phyloP scores from a whole-genome alignment of 2,113 vertebrate genomes.

The Callipepla squamata region DNA sequence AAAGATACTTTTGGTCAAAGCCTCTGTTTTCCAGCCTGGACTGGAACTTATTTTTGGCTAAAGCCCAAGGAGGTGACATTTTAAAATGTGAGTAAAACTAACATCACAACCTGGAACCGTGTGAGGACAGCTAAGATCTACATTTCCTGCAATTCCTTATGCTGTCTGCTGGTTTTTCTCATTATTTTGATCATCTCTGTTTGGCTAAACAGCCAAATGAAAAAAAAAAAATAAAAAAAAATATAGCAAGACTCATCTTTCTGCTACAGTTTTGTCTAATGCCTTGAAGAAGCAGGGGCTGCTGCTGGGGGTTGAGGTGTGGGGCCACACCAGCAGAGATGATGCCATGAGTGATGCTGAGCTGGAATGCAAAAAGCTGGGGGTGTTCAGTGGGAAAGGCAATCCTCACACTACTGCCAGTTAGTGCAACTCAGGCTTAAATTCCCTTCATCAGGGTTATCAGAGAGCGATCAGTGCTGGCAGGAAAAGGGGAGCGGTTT shows the following conservation, averaged over 20 bases:
- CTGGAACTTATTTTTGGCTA: constrained; percentile 33
- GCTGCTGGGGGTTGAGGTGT: not conserved
- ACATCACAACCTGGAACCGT: not conserved
- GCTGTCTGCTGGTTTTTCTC: constrained; percentile 20
- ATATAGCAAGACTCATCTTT: not conserved
- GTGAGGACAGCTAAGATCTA: not conserved
- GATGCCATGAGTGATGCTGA: not conserved
- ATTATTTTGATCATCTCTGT: not conserved
- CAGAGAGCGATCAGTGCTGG: not conserved
- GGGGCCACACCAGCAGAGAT: not conserved
- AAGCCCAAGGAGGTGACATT: constrained; percentile 53
- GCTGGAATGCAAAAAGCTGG: not conserved
- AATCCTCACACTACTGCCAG: not conserved
- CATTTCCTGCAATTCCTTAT: constrained; percentile 40
- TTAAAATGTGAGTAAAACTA: constrained; percentile 40
- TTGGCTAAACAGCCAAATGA: constrained; percentile 24
- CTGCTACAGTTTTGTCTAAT: not conserved
- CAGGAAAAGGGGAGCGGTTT: constrained; percentile 52
- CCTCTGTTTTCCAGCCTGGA: not conserved
- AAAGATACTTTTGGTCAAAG: constrained; percentile 27
- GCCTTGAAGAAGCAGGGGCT: not conserved
- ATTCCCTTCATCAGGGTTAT: constrained; percentile 26
- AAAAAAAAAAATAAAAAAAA: not conserved
- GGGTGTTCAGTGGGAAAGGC: not conserved
- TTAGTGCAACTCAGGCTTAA: constrained; percentile 26